Evolutionary conservation across 1,140 invertebrate genomes (phyloP).

Genomic region (Drosophila miranda): DNA sequence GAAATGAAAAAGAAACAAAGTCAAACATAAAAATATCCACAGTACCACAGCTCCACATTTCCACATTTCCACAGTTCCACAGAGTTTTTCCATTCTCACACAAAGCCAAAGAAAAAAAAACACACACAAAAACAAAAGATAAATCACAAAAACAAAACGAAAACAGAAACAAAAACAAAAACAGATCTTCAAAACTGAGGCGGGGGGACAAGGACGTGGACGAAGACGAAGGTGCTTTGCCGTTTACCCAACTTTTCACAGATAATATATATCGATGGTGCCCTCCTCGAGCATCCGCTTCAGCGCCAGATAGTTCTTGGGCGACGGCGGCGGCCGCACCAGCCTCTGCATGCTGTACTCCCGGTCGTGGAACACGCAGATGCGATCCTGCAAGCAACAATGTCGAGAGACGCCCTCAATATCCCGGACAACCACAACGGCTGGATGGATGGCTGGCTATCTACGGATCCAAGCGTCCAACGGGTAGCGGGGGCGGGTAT

Average conservation of each 20-base stretch:
- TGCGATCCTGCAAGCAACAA: conserved; percentile 74
- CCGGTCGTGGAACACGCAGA: conserved; percentile 72
- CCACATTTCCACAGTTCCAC: conserved; percentile 10
- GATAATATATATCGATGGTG: conserved; percentile 72
- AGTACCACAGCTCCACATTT: conserved; percentile 8
- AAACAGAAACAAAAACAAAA: neutral
- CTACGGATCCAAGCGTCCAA: conserved; percentile 13
- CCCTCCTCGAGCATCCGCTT: conserved; percentile 78
- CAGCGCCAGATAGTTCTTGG: conserved; percentile 73
- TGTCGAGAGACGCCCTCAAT: conserved; percentile 32
- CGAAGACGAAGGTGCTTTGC: conserved; percentile 7
- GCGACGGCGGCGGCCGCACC: conserved; percentile 72
- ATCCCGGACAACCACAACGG: neutral
- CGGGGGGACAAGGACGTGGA: neutral
- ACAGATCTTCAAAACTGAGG: conserved; percentile 15
- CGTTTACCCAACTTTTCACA: conserved; percentile 41
- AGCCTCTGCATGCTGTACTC: conserved; percentile 75
- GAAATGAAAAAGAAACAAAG: conserved; percentile 79
- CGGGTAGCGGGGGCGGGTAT: accelerated
- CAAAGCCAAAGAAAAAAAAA: conserved; percentile 25
- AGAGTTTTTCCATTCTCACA: conserved; percentile 23
- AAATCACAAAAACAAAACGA: conserved; percentile 7
- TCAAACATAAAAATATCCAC: conserved; percentile 74
- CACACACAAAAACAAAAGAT: conserved; percentile 19
- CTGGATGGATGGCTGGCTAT: no score